These are phyloP conservation scores for Rhamnusium bicolor DNA, from an alignment of 2,888 invertebrate genomes.

Conservation along the genomic window DNA sequence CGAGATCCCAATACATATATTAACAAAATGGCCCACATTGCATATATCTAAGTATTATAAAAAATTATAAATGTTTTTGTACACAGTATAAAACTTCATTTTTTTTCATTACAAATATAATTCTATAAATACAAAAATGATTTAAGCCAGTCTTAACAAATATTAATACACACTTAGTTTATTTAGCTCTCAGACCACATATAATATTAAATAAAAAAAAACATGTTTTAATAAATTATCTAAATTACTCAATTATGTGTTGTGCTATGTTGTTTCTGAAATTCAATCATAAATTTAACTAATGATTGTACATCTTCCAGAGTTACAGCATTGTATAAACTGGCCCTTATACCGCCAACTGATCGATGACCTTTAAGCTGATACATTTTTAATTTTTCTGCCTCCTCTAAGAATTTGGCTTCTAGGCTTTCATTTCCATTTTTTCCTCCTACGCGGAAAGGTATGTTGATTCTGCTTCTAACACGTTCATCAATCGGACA, in stretches of 20 bases:
- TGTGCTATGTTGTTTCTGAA: conserved; percentile 44
- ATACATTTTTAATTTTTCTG: conserved; percentile 83
- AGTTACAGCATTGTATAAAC: conserved; percentile 95
- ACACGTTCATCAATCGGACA: conserved; percentile 81
- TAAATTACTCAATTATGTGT: background rate
- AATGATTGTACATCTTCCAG: conserved; percentile 84
- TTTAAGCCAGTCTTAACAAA: conserved; percentile 14
- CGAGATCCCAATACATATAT: too few species aligned
- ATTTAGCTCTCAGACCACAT: background rate
- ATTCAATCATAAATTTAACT: conserved; percentile 75
- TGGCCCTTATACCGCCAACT: conserved; percentile 96
- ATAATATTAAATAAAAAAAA: too few species aligned
- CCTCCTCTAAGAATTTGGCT: conserved; percentile 87
- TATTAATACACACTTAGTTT: background rate
- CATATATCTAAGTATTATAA: too few species aligned
- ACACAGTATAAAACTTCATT: too few species aligned
- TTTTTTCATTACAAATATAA: too few species aligned
- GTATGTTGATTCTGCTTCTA: conserved; percentile 93
- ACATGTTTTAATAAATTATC: too few species aligned
- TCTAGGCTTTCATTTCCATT: conserved; percentile 86
- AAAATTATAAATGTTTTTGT: too few species aligned
- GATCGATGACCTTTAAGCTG: conserved; percentile 96
- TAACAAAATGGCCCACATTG: too few species aligned
- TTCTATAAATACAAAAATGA: conserved; percentile 9
- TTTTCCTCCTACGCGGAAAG: conserved; percentile 85